A percentile compares a stretch with the other conserved stretches of the same genome.
Evolutionary conservation across 1,140 invertebrate genomes (phyloP).

Genomic region (Lineus longissimus): DNA sequence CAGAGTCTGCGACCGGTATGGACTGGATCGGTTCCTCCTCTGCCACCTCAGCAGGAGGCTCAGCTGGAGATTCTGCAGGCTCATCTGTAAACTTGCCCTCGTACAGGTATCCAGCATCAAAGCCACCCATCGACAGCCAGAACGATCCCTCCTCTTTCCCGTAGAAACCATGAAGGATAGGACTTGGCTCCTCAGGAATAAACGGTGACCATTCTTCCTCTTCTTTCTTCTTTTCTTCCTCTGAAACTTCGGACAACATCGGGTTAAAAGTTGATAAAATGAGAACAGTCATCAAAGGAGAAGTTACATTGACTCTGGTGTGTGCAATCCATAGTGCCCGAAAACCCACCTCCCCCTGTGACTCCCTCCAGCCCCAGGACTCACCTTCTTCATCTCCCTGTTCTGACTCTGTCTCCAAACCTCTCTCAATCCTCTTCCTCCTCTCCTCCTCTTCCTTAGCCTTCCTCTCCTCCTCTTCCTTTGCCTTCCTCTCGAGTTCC

Average conservation of each 20-base stretch:
- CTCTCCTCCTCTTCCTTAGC: constrained; percentile 56
- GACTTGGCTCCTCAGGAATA: constrained; percentile 47
- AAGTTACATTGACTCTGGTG: no score
- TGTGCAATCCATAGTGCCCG: no score
- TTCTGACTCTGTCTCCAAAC: constrained; percentile 46
- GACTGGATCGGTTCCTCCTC: constrained; percentile 38
- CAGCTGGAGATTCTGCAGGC: not conserved
- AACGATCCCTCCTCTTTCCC: constrained; percentile 40
- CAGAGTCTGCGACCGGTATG: constrained; percentile 38
- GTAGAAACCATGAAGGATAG: constrained; percentile 47
- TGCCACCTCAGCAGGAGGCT: not conserved
- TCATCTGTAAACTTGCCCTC: constrained; percentile 57
- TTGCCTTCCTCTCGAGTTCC: constrained; percentile 41
- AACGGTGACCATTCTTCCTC: constrained; percentile 48
- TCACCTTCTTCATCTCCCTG: constrained; percentile 37
- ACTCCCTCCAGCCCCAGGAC: no score
- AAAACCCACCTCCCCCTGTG: no score
- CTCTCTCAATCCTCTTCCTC: constrained; percentile 46
- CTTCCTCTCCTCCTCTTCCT: constrained; percentile 56
- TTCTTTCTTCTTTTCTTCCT: constrained; percentile 15
- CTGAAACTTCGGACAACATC: not conserved
- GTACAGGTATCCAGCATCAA: constrained; percentile 73
- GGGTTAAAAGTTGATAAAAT: no score
- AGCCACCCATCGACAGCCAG: constrained; percentile 60
- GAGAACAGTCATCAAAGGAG: no score